Evolutionary conservation across 2,113 vertebrate genomes (phyloP).

Genomic region (Eublepharis macularius): DNA sequence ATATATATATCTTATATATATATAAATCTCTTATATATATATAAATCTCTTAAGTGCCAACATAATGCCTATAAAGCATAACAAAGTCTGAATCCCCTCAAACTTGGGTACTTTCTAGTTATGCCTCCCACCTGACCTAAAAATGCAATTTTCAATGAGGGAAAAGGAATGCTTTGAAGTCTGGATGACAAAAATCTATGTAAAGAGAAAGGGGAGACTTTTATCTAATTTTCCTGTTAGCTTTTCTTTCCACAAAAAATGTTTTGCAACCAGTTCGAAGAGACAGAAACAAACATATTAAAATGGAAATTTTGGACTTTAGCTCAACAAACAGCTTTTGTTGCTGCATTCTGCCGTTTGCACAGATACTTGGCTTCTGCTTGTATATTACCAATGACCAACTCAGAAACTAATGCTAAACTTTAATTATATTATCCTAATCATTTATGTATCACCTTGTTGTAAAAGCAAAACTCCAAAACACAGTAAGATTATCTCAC

Average conservation of each 20-base stretch:
- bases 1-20: background rate
- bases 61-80: background rate
- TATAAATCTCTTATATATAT: background rate
- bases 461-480: constrained; percentile 12
- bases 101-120: constrained; percentile 11
- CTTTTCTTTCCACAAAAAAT: constrained; percentile 2
- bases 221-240: constrained; percentile 21
- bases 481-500: background rate
- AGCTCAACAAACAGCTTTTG: constrained; percentile 50
- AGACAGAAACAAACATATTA: constrained; percentile 36
- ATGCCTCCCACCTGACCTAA: constrained; percentile 41
- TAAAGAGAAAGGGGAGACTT: constrained; percentile 4
- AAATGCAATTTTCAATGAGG: constrained; percentile 46
- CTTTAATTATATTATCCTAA: constrained; percentile 29
- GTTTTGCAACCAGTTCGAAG: constrained; percentile 20
- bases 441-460: constrained; percentile 7
- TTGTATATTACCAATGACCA: constrained; percentile 42
- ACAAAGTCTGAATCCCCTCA: constrained; percentile 14
- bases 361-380: constrained; percentile 28
- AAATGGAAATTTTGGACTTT: constrained; percentile 47
- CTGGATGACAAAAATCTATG: constrained; percentile 35
- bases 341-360: constrained; percentile 31
- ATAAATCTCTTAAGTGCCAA: background rate
- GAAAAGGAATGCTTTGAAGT: constrained; percentile 42
- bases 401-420: constrained; percentile 30